phyloP scores from a whole-genome alignment of 2,797 vertebrate genomes.

The Halcyon chelicuti region DNA sequence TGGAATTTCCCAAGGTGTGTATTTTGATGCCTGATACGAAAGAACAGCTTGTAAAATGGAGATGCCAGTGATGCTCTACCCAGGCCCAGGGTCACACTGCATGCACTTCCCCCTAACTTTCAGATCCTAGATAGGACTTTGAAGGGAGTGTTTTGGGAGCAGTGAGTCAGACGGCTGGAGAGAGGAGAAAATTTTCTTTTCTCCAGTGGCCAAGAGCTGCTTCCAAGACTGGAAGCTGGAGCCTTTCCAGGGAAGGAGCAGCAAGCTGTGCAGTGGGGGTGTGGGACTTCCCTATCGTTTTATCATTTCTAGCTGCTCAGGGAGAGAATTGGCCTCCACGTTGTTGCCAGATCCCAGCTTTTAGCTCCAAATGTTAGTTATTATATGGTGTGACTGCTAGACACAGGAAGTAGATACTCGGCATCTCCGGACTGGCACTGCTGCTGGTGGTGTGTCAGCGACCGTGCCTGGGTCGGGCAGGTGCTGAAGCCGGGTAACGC shows the following conservation, averaged over 20 bases:
- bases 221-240: conserved; percentile 44
- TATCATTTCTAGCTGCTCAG: not conserved
- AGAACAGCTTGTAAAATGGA: not conserved
- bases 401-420: not conserved
- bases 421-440: not conserved
- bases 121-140: not conserved
- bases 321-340: not conserved
- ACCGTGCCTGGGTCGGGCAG: accelerated
- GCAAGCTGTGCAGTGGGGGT: not conserved
- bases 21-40: not conserved
- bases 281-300: not conserved
- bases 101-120: not conserved
- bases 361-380: not conserved
- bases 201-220: not conserved
- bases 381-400: not conserved
- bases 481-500: not conserved
- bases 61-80: not conserved
- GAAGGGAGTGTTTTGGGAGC: not conserved
- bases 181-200: not conserved
- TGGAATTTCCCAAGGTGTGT: not conserved
- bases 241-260: not conserved
- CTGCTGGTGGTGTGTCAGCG: not conserved
- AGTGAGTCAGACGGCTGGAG: not conserved
- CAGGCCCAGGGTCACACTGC: not conserved
- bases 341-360: not conserved